phyloP scores from a whole-genome alignment of 2,113 vertebrate genomes.

The human region GRCh38 chr16:83220501-83221000 shows the following conservation, averaged over 20 bases:
- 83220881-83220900: not conserved
- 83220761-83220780: rapidly evolving
- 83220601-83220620: too few species aligned
- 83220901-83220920: not conserved
- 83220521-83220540: too few species aligned
- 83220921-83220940: not conserved
- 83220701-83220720: not conserved
- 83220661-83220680: not conserved
- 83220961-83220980: conserved; percentile 28
- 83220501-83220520: not conserved
- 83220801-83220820: not conserved
- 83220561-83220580: too few species aligned
- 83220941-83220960: not conserved
- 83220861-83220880: not conserved
- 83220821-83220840: not conserved
- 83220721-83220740: not conserved
- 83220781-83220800: not conserved
- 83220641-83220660: too few species aligned
- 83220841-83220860: not conserved
- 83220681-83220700: not conserved
- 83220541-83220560: too few species aligned
- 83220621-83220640: too few species aligned
- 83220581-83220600: too few species aligned
- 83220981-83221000: not conserved
- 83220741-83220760: not conserved